These are phyloP conservation scores for Rhaphigaster nebulosa DNA, from an alignment of 2,888 invertebrate species.

Conservation along the genomic window DNA sequence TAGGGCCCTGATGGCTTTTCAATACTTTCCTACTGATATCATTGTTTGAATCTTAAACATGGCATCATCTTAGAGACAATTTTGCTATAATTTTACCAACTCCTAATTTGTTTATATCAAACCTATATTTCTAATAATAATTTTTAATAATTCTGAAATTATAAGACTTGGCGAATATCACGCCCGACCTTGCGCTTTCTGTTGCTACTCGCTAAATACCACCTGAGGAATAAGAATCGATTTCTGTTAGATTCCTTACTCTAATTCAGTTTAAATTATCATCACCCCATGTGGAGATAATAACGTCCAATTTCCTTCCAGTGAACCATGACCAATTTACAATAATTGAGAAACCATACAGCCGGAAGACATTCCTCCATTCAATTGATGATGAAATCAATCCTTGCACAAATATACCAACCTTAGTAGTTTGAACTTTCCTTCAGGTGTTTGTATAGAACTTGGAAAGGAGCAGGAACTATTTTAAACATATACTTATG, in stretches of 20 bases:
- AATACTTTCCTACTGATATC: too few species aligned
- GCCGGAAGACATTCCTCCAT: neutral
- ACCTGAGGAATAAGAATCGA: neutral
- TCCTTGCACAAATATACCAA: conserved; percentile 14
- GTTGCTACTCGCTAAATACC: neutral
- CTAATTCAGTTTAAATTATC: conserved; percentile 28
- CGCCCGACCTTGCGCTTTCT: neutral
- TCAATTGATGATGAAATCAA: conserved; percentile 8
- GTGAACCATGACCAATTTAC: conserved; percentile 15
- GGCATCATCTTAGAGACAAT: too few species aligned
- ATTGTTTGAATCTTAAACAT: too few species aligned
- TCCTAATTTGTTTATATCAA: too few species aligned
- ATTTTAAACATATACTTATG: conserved; percentile 20
- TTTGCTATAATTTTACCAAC: too few species aligned
- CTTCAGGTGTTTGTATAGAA: conserved; percentile 14
- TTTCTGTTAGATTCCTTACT: conserved; percentile 21
- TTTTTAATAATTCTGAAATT: too few species aligned
- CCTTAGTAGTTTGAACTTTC: neutral
- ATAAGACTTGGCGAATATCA: neutral
- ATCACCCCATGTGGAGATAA: conserved; percentile 21
- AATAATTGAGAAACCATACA: conserved; percentile 32
- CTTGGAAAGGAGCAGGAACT: conserved; percentile 30
- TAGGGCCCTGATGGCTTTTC: too few species aligned
- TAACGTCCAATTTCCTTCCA: conserved; percentile 37
- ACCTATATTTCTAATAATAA: neutral